Percentiles rank a stretch among this genome's conserved stretches.
phyloP scores from a whole-genome alignment of 2,888 invertebrate genomes.

The Cistogaster globosa region DNA sequence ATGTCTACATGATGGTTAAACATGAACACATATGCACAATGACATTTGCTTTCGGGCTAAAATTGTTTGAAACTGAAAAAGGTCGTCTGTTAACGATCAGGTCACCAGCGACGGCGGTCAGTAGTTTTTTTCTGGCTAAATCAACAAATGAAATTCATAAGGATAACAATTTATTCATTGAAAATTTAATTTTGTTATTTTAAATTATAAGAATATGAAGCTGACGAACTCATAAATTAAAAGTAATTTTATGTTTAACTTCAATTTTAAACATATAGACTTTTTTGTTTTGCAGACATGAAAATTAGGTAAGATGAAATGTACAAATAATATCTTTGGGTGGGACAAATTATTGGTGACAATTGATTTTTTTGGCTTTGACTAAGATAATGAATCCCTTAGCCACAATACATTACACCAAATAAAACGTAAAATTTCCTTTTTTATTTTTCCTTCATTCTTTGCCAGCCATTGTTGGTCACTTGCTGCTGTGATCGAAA shows the following conservation, averaged over 20 bases:
- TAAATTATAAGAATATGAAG: conserved; percentile 3
- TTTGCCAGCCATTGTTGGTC: too few relatives aligned
- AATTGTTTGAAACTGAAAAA: conserved; percentile 36
- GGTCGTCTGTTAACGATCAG: conserved; percentile 54
- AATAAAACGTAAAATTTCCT: too few relatives aligned
- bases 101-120: conserved; percentile 18
- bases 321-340: neutral
- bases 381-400: too few relatives aligned
- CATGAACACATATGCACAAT: conserved; percentile 45
- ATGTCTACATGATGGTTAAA: conserved; percentile 66
- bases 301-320: neutral
- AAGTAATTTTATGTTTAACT: conserved; percentile 52
- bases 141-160: conserved; percentile 40
- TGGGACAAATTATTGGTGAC: neutral
- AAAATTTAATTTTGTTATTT: conserved; percentile 32
- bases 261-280: conserved; percentile 25
- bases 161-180: conserved; percentile 45
- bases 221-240: conserved; percentile 23
- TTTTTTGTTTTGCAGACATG: neutral
- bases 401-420: too few relatives aligned
- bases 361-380: too few relatives aligned
- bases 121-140: neutral
- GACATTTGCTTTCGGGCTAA: conserved; percentile 40
- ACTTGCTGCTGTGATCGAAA: too few relatives aligned
- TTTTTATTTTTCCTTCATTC: too few relatives aligned